These are phyloP conservation scores for Microdon myrmicae DNA, from an alignment of 2,888 invertebrate species.

Conservation along the genomic window DNA sequence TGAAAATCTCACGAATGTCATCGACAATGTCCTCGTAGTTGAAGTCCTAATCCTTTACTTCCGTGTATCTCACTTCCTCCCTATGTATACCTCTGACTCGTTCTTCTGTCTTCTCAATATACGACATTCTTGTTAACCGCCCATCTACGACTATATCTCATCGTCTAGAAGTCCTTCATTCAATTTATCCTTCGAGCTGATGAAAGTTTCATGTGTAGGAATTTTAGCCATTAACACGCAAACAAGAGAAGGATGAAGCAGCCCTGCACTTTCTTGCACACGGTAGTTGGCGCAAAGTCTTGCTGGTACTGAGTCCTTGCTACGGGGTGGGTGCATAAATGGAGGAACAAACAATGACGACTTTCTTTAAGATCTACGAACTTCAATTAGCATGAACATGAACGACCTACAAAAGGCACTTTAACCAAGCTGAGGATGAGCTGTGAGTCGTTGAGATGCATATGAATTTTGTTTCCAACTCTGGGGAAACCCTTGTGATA, in stretches of 20 bases:
- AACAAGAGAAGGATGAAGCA: conserved; percentile 21
- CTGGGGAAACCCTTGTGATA: too few relatives aligned
- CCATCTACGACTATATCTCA: too few relatives aligned
- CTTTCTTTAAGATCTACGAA: conserved; percentile 34
- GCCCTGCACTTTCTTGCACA: not conserved
- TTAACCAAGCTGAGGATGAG: conserved; percentile 9
- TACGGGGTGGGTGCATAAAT: not conserved
- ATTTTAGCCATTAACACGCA: conserved; percentile 33
- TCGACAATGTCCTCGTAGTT: conserved; percentile 28
- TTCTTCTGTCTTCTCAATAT: too few relatives aligned
- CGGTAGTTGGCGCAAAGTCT: conserved; percentile 11
- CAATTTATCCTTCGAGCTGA: not conserved
- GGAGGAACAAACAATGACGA: conserved; percentile 1
- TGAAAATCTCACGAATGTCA: conserved; percentile 50
- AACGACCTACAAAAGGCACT: conserved; percentile 32
- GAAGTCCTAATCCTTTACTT: conserved; percentile 2
- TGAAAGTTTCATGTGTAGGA: conserved; percentile 36
- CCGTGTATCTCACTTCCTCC: too few relatives aligned
- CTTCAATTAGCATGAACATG: conserved; percentile 38
- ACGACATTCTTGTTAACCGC: too few relatives aligned
- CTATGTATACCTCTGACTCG: too few relatives aligned
- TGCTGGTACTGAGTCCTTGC: not conserved
- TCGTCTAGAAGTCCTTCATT: too few relatives aligned
- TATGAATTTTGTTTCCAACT: conserved; percentile 30
- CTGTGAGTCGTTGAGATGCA: conserved; percentile 23